Percentiles rank a stretch among this genome's conserved stretches.
These are phyloP conservation scores for Nemoura dubitans DNA, from an alignment of 2,888 invertebrate genomes.

Conservation along the genomic window DNA sequence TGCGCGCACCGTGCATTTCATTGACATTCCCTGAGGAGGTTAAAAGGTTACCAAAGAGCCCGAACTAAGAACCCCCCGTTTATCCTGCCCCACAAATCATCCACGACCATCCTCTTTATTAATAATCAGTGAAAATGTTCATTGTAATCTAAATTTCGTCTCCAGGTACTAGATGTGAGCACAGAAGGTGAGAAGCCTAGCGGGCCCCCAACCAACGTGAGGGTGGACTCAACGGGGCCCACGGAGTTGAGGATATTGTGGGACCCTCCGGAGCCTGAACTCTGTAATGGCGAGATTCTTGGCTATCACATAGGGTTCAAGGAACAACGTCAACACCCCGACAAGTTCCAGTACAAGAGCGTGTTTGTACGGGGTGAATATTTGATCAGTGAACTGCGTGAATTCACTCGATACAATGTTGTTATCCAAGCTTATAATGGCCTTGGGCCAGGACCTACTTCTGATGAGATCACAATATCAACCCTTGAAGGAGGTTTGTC, in stretches of 20 bases:
- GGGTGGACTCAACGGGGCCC: conserved; percentile 74
- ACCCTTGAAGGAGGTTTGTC: conserved; percentile 55
- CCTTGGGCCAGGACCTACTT: conserved; percentile 56
- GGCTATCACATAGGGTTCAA: conserved; percentile 63
- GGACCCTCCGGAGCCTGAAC: conserved; percentile 75
- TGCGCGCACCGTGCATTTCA: too few species aligned
- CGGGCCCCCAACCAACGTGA: conserved; percentile 74
- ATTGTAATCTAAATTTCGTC: not conserved
- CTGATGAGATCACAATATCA: conserved; percentile 52
- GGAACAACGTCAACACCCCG: conserved; percentile 51
- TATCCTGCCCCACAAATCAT: too few species aligned
- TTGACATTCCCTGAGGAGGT: too few species aligned
- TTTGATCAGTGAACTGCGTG: conserved; percentile 52
- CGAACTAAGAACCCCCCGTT: too few species aligned
- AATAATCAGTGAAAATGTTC: too few species aligned
- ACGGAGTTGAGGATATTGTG: conserved; percentile 78
- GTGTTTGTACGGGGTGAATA: conserved; percentile 48
- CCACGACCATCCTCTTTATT: too few species aligned
- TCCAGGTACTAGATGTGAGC: conserved; percentile 52
- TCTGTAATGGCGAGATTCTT: conserved; percentile 79
- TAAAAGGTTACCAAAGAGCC: too few species aligned
- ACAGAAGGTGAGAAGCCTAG: conserved; percentile 73
- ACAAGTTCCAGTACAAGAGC: conserved; percentile 49
- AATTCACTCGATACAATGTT: conserved; percentile 55
- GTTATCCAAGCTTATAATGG: conserved; percentile 56